Percentiles rank a stretch among this genome's conserved stretches.
Conservation (phyloP, 2,797 vertebrate species). For the Malurus leucopterus region DNA sequence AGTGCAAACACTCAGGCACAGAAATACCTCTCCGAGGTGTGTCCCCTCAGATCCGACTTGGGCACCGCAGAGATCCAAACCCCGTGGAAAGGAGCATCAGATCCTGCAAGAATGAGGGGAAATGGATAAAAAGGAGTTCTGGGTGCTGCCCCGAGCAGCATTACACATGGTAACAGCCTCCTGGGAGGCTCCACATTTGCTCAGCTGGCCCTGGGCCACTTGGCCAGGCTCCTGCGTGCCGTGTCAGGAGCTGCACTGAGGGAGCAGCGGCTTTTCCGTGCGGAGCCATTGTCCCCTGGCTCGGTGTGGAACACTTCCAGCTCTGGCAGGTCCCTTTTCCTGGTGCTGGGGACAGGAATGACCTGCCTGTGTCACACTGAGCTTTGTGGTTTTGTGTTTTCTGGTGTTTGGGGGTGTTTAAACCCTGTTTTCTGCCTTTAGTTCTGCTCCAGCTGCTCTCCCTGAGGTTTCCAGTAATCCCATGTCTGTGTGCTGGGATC, state of each 20-base stretch:
- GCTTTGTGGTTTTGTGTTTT: neutral
- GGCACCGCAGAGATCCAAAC: accelerated
- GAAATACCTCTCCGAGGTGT: neutral
- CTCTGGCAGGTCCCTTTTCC: neutral
- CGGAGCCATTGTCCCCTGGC: neutral
- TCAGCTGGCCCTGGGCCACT: neutral
- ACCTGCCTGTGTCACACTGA: no score
- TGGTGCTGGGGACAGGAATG: no score
- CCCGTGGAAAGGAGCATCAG: accelerated
- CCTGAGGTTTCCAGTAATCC: neutral
- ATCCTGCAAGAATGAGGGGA: neutral
- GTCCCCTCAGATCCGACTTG: accelerated
- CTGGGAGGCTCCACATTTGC: neutral
- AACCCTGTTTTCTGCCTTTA: accelerated
- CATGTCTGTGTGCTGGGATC: neutral
- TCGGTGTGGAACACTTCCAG: accelerated
- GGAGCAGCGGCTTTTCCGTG: neutral
- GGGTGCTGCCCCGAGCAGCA: accelerated
- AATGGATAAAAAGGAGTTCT: accelerated
- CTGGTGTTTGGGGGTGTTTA: neutral
- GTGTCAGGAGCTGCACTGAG: neutral
- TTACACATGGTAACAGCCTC: neutral
- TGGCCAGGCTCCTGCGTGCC: accelerated
- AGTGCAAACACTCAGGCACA: neutral
- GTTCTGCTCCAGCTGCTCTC: neutral